Evolutionary conservation across 2,888 invertebrate genomes (phyloP).

Genomic region (Iphiclides podalirius): DNA sequence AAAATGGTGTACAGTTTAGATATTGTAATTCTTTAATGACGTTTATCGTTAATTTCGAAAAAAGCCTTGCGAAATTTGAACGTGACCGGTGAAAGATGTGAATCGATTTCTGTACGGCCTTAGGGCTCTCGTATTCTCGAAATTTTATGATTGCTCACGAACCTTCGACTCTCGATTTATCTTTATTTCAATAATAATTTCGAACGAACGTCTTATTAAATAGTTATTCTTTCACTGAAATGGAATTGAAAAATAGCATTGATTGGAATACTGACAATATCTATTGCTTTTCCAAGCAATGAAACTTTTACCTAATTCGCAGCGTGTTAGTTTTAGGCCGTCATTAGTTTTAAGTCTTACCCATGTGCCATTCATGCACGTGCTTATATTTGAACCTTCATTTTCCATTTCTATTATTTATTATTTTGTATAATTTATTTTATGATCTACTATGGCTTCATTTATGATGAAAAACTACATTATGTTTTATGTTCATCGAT

Average conservation of each 20-base stretch:
- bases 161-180: neutral
- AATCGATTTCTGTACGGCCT: no score
- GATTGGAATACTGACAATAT: no score
- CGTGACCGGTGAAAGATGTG: no score
- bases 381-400: constrained; percentile 49
- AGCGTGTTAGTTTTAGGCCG: constrained; percentile 27
- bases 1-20: neutral
- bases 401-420: constrained; percentile 54
- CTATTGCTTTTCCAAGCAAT: no score
- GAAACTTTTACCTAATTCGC: neutral
- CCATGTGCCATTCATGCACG: constrained; percentile 77
- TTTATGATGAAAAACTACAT: neutral
- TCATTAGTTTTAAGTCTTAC: constrained; percentile 54
- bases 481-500: neutral
- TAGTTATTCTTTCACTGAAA: no score
- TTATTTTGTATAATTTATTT: constrained; percentile 39
- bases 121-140: no score
- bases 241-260: no score
- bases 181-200: constrained; percentile 2
- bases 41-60: no score
- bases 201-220: constrained; percentile 6
- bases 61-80: no score
- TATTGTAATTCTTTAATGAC: no score
- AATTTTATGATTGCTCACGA: neutral
- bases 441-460: neutral